Evolutionary conservation across 2,888 invertebrate species (phyloP).

Genomic region (Prenolepis imparis): DNA sequence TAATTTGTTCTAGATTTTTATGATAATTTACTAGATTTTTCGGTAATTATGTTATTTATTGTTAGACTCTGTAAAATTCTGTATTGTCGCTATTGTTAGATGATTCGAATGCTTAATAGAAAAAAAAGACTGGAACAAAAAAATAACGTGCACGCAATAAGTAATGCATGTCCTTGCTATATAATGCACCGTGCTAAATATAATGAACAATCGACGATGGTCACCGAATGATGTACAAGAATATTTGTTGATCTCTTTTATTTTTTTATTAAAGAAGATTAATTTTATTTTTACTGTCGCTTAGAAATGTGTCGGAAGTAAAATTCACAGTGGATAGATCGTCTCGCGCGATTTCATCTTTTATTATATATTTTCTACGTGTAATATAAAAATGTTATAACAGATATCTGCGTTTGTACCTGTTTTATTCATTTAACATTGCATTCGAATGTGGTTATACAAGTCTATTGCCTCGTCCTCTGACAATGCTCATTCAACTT

Average conservation of each 20-base stretch:
- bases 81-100: neutral
- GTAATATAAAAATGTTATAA: neutral
- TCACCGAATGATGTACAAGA: neutral
- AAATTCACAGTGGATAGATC: neutral
- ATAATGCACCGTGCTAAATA: constrained; percentile 30
- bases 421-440: neutral
- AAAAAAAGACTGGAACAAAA: neutral
- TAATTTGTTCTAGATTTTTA: neutral
- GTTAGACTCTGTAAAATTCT: neutral
- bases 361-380: neutral
- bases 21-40: too few species aligned
- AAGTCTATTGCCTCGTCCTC: neutral
- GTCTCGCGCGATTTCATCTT: neutral
- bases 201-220: neutral
- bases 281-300: neutral
- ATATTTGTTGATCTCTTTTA: neutral
- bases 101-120: constrained; percentile 3
- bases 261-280: neutral
- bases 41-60: neutral
- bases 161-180: constrained; percentile 30
- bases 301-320: neutral
- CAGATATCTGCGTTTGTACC: neutral
- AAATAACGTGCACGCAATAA: constrained; percentile 34
- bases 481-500: constrained; percentile 41
- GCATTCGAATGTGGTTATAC: constrained; percentile 25